Evolutionary conservation across 2,888 invertebrate genomes (phyloP).

Genomic region (Cheiracanthium punctorium): DNA sequence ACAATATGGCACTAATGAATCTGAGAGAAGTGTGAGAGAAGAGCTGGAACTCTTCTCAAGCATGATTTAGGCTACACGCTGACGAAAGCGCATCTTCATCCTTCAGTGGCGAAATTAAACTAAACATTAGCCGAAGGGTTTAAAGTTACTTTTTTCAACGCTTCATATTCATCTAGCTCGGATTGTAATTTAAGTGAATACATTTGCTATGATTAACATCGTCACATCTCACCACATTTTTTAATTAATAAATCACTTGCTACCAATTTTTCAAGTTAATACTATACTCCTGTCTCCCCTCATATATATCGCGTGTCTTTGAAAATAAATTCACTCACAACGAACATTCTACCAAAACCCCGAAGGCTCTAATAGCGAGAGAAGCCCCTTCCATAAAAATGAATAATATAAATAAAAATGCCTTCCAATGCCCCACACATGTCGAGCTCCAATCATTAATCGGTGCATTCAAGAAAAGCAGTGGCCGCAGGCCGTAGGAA

Average conservation of each 20-base stretch:
- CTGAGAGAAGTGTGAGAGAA: too few relatives aligned
- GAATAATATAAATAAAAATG: conserved; percentile 19
- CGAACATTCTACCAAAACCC: conserved; percentile 16
- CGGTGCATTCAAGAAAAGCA: conserved; percentile 63
- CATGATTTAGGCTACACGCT: too few relatives aligned
- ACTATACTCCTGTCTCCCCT: neutral
- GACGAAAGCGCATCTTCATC: too few relatives aligned
- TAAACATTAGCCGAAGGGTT: too few relatives aligned
- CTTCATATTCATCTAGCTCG: too few relatives aligned
- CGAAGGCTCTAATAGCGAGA: conserved; percentile 27
- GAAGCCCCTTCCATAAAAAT: conserved; percentile 6
- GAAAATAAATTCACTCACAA: neutral
- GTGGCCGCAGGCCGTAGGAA: conserved; percentile 56
- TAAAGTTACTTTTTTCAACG: too few relatives aligned
- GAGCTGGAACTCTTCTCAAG: too few relatives aligned
- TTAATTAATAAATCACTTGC: neutral
- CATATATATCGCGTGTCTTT: neutral
- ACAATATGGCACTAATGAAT: too few relatives aligned
- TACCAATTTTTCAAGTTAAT: neutral
- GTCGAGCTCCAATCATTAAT: conserved; percentile 65
- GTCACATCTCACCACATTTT: neutral
- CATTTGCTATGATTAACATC: neutral
- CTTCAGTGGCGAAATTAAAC: too few relatives aligned
- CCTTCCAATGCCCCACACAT: conserved; percentile 56
- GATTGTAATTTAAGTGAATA: neutral